phyloP scores from a whole-genome alignment of 30 jellyfish, hydroid and myxozoan genomes.

The Cassiopea xamachana region DNA sequence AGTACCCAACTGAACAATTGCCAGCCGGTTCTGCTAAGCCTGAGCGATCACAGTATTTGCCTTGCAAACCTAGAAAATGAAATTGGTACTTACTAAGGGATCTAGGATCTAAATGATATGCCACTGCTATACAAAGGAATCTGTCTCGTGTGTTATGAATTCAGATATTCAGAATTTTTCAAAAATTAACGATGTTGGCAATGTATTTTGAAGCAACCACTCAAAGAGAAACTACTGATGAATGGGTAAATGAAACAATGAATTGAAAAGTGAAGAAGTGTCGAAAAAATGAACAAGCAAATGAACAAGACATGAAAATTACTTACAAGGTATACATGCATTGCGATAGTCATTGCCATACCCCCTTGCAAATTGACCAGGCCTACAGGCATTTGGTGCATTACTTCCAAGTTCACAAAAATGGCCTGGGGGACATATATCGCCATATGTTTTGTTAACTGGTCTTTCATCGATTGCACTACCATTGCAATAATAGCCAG shows the following conservation, averaged over 20 bases:
- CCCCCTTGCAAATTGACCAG: constrained; percentile 95
- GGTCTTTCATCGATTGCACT: constrained; percentile 91
- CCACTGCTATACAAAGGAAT: too few relatives aligned
- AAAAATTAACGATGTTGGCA: too few relatives aligned
- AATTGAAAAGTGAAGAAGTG: background rate
- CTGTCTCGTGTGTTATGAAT: too few relatives aligned
- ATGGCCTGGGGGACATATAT: constrained; percentile 98
- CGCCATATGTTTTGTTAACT: constrained; percentile 93
- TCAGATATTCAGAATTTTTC: too few relatives aligned
- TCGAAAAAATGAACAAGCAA: background rate
- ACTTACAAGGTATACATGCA: constrained; percentile 94
- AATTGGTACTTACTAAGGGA: background rate
- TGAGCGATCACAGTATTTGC: constrained; percentile 89
- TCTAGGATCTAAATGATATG: too few relatives aligned
- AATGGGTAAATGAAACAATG: too few relatives aligned
- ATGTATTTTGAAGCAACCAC: too few relatives aligned
- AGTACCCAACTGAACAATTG: constrained; percentile 90
- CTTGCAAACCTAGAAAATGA: constrained; percentile 81
- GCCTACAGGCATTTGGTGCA: constrained; percentile 93
- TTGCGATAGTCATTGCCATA: constrained; percentile 88
- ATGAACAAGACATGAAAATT: background rate
- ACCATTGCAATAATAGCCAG: constrained; percentile 93
- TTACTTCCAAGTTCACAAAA: constrained; percentile 86
- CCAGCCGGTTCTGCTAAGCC: constrained; percentile 95
- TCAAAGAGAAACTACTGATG: too few relatives aligned